Evolutionary conservation across 2,113 vertebrate genomes (phyloP).

Genomic region (Delphinapterus leucas): DNA sequence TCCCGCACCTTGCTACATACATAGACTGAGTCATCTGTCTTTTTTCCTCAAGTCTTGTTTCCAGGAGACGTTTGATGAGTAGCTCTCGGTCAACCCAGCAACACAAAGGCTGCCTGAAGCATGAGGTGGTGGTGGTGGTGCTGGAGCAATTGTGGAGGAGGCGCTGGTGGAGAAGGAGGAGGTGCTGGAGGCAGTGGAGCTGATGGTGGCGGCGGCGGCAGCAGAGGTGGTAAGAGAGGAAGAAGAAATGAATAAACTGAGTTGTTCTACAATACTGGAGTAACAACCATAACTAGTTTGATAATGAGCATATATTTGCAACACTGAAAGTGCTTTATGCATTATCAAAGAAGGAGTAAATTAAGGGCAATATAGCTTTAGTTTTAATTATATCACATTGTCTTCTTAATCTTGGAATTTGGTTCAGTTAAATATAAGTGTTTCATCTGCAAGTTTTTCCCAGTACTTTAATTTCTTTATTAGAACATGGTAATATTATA

Average conservation of each 20-base stretch:
- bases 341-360: neutral
- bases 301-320: neutral
- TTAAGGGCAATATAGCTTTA: neutral
- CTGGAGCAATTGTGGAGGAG: neutral
- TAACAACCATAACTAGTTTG: neutral
- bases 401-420: neutral
- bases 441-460: neutral
- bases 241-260: neutral
- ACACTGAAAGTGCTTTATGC: neutral
- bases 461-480: neutral
- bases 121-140: neutral
- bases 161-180: neutral
- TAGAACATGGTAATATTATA: neutral
- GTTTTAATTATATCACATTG: neutral
- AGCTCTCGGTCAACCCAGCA: neutral
- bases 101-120: neutral
- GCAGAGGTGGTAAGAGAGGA: neutral
- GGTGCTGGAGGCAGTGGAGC: neutral
- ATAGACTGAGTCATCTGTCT: neutral
- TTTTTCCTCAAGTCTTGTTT: neutral
- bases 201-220: neutral
- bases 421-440: neutral
- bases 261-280: neutral
- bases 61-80: neutral
- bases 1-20: neutral